A percentile compares a stretch with the other conserved stretches of the same genome.
Conservation (phyloP, 2,113 vertebrate genomes). For the Vicugna pacos region DNA sequence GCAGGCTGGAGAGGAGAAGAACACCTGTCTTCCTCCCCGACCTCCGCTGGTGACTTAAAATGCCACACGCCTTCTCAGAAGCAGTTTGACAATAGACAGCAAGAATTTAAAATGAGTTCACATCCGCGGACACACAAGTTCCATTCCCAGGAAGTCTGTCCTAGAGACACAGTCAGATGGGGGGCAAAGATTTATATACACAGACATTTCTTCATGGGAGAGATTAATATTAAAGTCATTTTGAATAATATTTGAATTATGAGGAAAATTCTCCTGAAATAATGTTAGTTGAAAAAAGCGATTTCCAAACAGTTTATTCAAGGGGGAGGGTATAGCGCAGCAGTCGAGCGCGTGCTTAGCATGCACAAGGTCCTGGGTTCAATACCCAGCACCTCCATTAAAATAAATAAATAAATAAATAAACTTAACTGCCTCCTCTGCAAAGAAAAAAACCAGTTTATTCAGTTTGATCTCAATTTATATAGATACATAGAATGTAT, state of each 20-base stretch:
- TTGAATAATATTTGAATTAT: neutral
- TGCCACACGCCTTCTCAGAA: neutral
- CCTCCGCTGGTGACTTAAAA: neutral
- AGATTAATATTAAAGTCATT: neutral
- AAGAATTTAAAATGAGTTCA: slow-evolving; percentile 15
- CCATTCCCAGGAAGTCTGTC: neutral
- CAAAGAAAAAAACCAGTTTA: neutral
- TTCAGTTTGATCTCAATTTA: neutral
- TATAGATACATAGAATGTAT: neutral
- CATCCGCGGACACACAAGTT: neutral
- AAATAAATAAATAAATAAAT: too few relatives aligned
- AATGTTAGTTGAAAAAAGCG: neutral
- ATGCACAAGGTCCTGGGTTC: too few relatives aligned
- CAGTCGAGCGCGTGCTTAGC: too few relatives aligned
- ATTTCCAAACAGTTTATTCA: slow-evolving; percentile 17
- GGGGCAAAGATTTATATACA: neutral
- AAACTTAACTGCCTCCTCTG: too few relatives aligned
- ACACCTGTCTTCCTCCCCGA: neutral
- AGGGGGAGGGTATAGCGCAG: too few relatives aligned
- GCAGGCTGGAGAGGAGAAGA: neutral
- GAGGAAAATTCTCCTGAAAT: neutral
- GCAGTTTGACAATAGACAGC: neutral
- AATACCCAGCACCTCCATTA: too few relatives aligned
- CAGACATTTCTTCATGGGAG: neutral
- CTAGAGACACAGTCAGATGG: neutral